A percentile compares a stretch with the other conserved stretches of the same genome.
Conservation (phyloP, 1,140 invertebrate species). For the Aphaenogaster ashmeadi region DNA sequence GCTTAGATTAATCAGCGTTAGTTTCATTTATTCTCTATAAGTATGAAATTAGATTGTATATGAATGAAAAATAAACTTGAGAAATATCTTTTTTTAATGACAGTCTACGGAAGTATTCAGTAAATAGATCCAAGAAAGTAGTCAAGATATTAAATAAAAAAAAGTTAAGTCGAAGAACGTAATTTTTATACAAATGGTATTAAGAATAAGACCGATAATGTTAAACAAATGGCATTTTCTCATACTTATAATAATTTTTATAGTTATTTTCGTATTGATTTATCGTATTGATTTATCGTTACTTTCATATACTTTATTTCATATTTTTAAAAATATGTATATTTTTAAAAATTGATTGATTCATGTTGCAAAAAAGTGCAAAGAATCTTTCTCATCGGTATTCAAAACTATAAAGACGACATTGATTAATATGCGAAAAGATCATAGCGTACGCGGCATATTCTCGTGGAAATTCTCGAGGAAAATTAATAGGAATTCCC, state of each 20-base stretch:
- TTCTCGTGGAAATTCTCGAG: slow-evolving; percentile 70
- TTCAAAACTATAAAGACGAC: background rate
- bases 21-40: background rate
- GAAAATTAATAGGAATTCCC: slow-evolving; percentile 78
- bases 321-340: background rate
- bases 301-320: background rate
- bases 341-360: background rate
- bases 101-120: background rate
- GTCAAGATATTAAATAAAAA: background rate
- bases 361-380: background rate
- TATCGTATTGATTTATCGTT: background rate
- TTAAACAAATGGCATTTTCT: too few relatives aligned
- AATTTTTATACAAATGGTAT: background rate
- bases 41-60: background rate
- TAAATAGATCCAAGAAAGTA: background rate
- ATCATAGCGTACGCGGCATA: background rate
- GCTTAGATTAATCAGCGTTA: slow-evolving; percentile 1
- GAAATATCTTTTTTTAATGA: background rate
- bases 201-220: too few relatives aligned
- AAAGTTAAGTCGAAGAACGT: background rate
- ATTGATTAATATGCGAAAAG: background rate
- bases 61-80: background rate
- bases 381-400: background rate
- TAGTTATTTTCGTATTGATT: background rate
- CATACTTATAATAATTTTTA: background rate